phyloP scores from a whole-genome alignment of 1,140 invertebrate genomes.

The Probaryconus sp. region DNA sequence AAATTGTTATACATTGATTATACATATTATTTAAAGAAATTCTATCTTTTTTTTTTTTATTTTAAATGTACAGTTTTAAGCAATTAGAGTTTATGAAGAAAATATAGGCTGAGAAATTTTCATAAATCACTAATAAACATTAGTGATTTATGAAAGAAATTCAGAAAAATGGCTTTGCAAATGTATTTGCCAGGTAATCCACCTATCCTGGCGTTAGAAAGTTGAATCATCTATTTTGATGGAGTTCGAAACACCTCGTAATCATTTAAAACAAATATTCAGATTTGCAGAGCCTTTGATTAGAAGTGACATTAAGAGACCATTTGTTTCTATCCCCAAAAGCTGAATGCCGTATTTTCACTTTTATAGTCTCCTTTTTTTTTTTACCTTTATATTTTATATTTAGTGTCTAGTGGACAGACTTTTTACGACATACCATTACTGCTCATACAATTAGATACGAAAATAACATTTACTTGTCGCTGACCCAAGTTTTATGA shows the following conservation, averaged over 20 bases:
- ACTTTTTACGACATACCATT: neutral
- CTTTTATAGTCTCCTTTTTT: neutral
- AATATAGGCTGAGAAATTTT: no score
- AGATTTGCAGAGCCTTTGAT: conserved; percentile 11
- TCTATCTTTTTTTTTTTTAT: no score
- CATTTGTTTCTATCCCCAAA: conserved; percentile 23
- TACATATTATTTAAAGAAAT: no score
- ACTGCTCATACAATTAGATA: no score
- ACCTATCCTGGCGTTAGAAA: conserved; percentile 30
- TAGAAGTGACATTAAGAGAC: conserved; percentile 1
- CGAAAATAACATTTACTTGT: no score
- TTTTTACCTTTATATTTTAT: neutral
- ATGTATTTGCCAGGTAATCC: conserved; percentile 30
- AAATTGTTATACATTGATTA: no score
- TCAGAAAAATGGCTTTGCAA: conserved; percentile 18
- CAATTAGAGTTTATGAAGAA: no score
- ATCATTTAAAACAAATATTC: conserved; percentile 40
- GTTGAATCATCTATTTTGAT: conserved; percentile 49
- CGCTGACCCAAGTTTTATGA: no score
- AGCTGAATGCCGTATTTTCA: conserved; percentile 6
- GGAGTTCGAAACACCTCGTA: conserved; percentile 24
- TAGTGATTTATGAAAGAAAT: conserved; percentile 37
- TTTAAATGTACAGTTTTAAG: no score
- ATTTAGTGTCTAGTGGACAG: neutral
- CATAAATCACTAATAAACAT: no score